These are phyloP conservation scores for Perccottus glenii DNA, from an alignment of 2,113 vertebrate species.

Conservation along the genomic window DNA sequence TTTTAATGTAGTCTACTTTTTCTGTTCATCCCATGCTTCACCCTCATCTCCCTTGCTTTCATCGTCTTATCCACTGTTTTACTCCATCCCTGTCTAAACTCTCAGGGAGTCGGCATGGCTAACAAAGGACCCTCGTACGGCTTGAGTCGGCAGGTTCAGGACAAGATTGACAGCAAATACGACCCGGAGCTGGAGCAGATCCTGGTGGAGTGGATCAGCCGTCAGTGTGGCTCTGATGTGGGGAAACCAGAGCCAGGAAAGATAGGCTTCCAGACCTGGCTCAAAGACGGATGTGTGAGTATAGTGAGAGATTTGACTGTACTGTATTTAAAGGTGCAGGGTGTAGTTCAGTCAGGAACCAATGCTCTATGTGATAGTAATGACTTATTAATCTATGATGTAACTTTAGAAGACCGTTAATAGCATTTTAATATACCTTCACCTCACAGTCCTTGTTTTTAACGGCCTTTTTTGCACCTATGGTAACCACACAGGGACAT, in stretches of 20 bases:
- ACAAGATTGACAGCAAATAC: slow-evolving; percentile 97
- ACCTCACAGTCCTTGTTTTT: too few species aligned
- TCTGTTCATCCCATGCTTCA: too few species aligned
- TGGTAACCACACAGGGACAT: too few species aligned
- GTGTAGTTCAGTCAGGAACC: too few species aligned
- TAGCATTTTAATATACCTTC: too few species aligned
- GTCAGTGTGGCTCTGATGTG: slow-evolving; percentile 85
- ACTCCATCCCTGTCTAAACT: not conserved
- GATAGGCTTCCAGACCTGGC: slow-evolving; percentile 94
- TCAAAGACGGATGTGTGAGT: slow-evolving; percentile 96
- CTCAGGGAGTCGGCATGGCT: slow-evolving; percentile 85
- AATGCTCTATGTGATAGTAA: too few species aligned
- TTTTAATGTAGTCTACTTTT: not conserved
- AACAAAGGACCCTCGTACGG: slow-evolving; percentile 96
- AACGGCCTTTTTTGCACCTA: too few species aligned
- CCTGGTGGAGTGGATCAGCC: slow-evolving; percentile 91
- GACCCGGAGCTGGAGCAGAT: slow-evolving; percentile 91
- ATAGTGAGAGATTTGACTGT: too few species aligned
- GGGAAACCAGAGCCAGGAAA: slow-evolving; percentile 87
- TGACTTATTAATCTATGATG: too few species aligned
- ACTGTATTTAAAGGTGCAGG: too few species aligned
- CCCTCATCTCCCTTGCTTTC: not conserved
- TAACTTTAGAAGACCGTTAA: too few species aligned
- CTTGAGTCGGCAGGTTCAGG: slow-evolving; percentile 93
- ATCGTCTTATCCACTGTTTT: not conserved